A percentile compares a stretch with the other conserved stretches of the same genome.
phyloP scores from a whole-genome alignment of 2,888 invertebrate species.

The Uloborus plumipes region DNA sequence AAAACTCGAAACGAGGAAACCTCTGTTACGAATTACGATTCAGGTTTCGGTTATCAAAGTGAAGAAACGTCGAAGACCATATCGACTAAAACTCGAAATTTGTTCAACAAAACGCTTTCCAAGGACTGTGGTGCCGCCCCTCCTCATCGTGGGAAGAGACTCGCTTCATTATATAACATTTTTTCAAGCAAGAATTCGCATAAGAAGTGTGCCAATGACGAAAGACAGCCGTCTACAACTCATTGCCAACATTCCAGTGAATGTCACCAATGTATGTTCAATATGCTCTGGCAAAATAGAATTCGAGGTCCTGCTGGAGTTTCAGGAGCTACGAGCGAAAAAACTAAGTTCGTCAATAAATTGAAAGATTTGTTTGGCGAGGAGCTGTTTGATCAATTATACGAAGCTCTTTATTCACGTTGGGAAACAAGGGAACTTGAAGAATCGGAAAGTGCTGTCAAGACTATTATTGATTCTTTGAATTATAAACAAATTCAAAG shows the following conservation, averaged over 20 bases:
- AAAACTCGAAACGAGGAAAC: no score
- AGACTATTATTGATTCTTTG: slow-evolving; percentile 8
- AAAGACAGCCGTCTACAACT: background rate
- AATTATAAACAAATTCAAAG: slow-evolving; percentile 41
- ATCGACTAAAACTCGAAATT: background rate
- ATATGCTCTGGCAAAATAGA: slow-evolving; percentile 49
- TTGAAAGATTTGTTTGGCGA: slow-evolving; percentile 19
- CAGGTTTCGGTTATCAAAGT: slow-evolving; percentile 20
- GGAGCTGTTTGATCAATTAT: slow-evolving; percentile 19
- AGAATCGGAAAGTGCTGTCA: background rate
- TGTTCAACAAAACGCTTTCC: background rate
- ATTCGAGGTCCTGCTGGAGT: slow-evolving; percentile 19
- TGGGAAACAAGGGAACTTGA: slow-evolving; percentile 27
- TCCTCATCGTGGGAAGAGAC: background rate
- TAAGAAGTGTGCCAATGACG: background rate
- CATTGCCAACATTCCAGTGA: slow-evolving; percentile 30
- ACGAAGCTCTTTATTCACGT: slow-evolving; percentile 9
- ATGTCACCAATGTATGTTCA: slow-evolving; percentile 51
- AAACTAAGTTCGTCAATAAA: slow-evolving; percentile 4
- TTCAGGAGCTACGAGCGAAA: background rate
- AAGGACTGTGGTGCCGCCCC: background rate
- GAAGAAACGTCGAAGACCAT: background rate
- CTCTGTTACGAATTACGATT: background rate
- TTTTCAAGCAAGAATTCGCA: background rate
- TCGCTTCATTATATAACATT: background rate